Evolutionary conservation across 1,140 invertebrate genomes (phyloP).

Genomic region (Zaprionus lachaisei): DNA sequence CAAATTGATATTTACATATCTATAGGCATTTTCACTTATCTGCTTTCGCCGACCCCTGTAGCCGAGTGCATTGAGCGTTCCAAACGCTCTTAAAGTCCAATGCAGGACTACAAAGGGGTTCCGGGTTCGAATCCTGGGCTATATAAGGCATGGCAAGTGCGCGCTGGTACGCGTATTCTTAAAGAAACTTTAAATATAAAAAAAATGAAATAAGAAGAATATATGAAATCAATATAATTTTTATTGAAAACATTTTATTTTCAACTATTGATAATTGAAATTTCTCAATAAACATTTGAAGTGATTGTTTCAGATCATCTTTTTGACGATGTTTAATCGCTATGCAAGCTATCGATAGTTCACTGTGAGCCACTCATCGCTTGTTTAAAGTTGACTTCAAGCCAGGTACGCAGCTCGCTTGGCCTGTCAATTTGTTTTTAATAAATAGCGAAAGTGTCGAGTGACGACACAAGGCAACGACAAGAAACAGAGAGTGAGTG

Average conservation of each 20-base stretch:
- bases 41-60: neutral
- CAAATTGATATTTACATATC: no score
- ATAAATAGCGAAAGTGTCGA: conserved; percentile 79
- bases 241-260: neutral
- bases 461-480: conserved; percentile 28
- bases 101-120: neutral
- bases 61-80: neutral
- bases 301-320: neutral
- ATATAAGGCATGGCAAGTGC: neutral
- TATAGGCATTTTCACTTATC: neutral
- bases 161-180: neutral
- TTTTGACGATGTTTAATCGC: no score
- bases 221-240: neutral
- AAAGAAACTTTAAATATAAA: neutral
- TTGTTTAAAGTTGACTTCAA: neutral
- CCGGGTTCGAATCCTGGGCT: neutral
- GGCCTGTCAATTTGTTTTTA: conserved; percentile 68
- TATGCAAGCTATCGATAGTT: neutral
- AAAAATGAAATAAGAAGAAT: neutral
- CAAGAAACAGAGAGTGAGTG: neutral
- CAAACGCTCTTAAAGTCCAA: neutral
- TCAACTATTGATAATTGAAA: neutral
- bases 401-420: neutral
- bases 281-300: no score
- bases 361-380: neutral